Evolutionary conservation across 2,113 vertebrate species (phyloP).

Genomic region (Cromileptes altivelis): DNA sequence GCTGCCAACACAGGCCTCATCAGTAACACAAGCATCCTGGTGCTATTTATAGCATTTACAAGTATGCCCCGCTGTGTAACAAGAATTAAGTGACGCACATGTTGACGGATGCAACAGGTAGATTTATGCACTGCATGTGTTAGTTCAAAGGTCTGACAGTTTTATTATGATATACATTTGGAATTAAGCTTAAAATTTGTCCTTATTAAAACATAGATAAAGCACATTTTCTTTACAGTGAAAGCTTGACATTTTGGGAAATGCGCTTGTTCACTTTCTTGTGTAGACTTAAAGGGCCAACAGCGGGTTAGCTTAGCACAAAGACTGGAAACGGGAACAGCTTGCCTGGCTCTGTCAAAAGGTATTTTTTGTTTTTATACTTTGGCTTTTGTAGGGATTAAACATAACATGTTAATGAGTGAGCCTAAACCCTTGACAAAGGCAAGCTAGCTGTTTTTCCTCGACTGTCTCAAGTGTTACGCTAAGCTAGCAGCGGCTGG

Average conservation of each 20-base stretch:
- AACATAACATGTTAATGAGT: not conserved
- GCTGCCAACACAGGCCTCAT: conserved; percentile 69
- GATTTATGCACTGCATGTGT: conserved; percentile 23
- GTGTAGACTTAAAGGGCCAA: not conserved
- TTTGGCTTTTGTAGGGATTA: not conserved
- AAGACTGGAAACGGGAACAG: too few relatives aligned
- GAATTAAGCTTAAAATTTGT: not conserved
- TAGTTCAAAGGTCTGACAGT: conserved; percentile 9
- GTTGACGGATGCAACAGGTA: conserved; percentile 60
- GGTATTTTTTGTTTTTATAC: not conserved
- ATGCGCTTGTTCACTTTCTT: not conserved
- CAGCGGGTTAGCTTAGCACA: not conserved
- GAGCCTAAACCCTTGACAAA: not conserved
- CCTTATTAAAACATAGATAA: not conserved
- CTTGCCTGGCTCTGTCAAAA: not conserved
- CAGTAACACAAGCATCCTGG: conserved; percentile 75
- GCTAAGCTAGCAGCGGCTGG: not conserved
- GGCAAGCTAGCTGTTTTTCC: not conserved
- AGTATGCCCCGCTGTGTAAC: conserved; percentile 70
- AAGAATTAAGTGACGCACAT: conserved; percentile 73
- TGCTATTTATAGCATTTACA: conserved; percentile 87
- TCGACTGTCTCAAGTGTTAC: not conserved
- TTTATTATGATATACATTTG: not conserved
- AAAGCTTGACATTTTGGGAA: not conserved
- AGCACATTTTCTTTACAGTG: not conserved